Evolutionary conservation across 2,888 invertebrate species (phyloP).

Genomic region (Antheraea assamensis): DNA sequence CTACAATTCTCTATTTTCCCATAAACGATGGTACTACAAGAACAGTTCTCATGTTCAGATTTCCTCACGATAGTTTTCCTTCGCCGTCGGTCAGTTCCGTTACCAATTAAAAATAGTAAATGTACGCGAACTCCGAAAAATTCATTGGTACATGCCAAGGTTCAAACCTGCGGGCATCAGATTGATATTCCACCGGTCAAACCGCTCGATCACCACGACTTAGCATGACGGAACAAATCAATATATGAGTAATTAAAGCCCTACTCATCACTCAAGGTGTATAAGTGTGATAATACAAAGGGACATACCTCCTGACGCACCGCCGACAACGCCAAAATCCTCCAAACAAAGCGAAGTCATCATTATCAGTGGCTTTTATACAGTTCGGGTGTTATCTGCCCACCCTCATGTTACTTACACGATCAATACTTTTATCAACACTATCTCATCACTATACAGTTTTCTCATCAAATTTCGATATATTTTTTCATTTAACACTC

Average conservation of each 20-base stretch:
- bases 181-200: too few species aligned
- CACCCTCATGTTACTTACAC: constrained; percentile 30
- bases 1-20: too few species aligned
- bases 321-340: constrained; percentile 3
- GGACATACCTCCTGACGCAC: constrained; percentile 15
- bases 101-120: too few species aligned
- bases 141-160: too few species aligned
- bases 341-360: constrained; percentile 50
- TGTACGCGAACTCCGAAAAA: too few species aligned
- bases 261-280: background rate
- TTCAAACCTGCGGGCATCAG: too few species aligned
- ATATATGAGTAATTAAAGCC: background rate
- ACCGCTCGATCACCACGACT: too few species aligned
- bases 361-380: constrained; percentile 64
- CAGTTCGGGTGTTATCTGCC: constrained; percentile 43
- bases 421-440: constrained; percentile 72
- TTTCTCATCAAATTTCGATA: constrained; percentile 1
- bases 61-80: too few species aligned
- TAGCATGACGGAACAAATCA: too few species aligned
- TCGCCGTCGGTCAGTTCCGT: too few species aligned
- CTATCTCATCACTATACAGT: background rate
- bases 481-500: background rate
- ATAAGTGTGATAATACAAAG: background rate
- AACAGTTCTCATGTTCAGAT: too few species aligned
- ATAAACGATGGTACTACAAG: too few species aligned